These are phyloP conservation scores for Chalcis sispes DNA, from an alignment of 2,888 invertebrate species.

Conservation along the genomic window DNA sequence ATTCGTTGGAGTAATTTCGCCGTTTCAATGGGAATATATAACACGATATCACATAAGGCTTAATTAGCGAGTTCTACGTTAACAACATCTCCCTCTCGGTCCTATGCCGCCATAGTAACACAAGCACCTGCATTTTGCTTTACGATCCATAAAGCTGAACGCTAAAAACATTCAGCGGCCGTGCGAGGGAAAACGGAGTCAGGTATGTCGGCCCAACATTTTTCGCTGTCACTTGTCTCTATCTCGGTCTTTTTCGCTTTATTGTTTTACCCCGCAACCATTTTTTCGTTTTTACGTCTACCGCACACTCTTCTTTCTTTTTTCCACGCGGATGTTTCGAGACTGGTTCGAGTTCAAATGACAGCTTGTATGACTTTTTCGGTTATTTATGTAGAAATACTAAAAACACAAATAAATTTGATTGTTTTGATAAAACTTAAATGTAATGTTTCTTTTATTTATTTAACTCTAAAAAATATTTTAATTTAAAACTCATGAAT, in stretches of 20 bases:
- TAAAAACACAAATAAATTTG: slow-evolving; percentile 5
- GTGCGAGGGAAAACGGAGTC: not conserved
- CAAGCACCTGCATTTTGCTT: slow-evolving; percentile 60
- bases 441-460: too few species aligned
- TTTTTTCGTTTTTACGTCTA: not conserved
- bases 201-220: too few species aligned
- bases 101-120: too few species aligned
- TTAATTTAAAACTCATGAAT: too few species aligned
- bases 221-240: not conserved
- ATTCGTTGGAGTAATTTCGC: slow-evolving; percentile 7
- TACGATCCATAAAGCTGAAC: slow-evolving; percentile 56
- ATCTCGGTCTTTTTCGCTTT: slow-evolving; percentile 1
- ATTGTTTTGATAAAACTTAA: too few species aligned
- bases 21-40: not conserved
- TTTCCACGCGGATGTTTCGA: not conserved
- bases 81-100: slow-evolving; percentile 10
- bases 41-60: slow-evolving; percentile 20
- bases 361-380: not conserved
- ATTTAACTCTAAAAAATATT: too few species aligned
- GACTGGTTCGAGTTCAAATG: slow-evolving; percentile 10
- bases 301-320: not conserved
- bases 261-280: not conserved
- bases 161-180: slow-evolving; percentile 50
- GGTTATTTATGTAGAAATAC: not conserved
- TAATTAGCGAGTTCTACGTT: slow-evolving; percentile 17